Evolutionary conservation across 2,113 vertebrate genomes (phyloP), one percentile per base, ranked within the genome.

Genomic region (Thinocorus orbignyianus): DNA sequence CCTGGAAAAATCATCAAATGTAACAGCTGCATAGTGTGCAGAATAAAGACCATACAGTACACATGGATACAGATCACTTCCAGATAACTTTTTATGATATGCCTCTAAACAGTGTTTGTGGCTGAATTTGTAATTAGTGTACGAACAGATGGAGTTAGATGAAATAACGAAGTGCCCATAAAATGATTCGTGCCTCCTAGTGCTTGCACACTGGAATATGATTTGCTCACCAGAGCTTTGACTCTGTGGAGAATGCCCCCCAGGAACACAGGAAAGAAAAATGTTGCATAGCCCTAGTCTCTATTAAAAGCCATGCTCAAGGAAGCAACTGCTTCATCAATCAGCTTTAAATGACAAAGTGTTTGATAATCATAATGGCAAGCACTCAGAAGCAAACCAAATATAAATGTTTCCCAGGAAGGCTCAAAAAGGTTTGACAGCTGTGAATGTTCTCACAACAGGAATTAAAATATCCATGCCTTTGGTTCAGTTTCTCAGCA

Each of bases 61-160:
- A 79, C 49, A 80, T 2, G 7, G 84, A 73, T 64, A 88, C 51
- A 81, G 93, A 93, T 94, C 37, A 92, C 58, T 94, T 86, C 70
- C 60, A 74, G 51, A 42, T 93, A 74, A 90, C 87, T 86, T 95
- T 89, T 96, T 92, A 90, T 77, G 62, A 70, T 86, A 15, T 73
- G 11, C 33, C 48, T 91, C 52, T 88, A 55, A 91, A 83, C 13
- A 55, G 17, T 51, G 35, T 83, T 88, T 80, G 80, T 86, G 44
- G 37, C 54, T 91, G 72, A 83, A 78, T 85, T 92, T 92, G 51
- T 78, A 92, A 96, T 88, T 95, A 26, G 15, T 19, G 26, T 55
- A 66, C 26, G 92, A 93, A 86, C 87, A 94, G 92, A 92, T 86
- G 90, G 91, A 95, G 65, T 61, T 62, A 88, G 73, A 30, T 70